Conservation (phyloP, 2,113 vertebrate species). For the Vanacampus margaritifer region DNA sequence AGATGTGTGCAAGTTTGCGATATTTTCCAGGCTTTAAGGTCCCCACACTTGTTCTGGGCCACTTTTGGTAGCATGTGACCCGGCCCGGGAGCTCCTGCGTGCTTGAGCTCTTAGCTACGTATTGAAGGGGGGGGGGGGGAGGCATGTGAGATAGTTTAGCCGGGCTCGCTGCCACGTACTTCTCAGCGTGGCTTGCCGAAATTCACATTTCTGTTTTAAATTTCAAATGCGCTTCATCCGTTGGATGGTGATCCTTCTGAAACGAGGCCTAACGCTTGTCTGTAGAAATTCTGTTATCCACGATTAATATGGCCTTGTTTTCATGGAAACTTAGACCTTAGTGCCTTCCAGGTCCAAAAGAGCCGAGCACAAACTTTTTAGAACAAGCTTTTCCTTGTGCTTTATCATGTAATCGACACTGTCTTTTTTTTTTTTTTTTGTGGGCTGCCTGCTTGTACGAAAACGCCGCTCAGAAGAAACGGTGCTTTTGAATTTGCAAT, state of each 20-base stretch:
- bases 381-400: slow-evolving; percentile 1
- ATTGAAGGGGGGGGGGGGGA: slow-evolving; percentile 61
- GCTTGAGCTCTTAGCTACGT: slow-evolving; percentile 30
- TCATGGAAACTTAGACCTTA: slow-evolving; percentile 15
- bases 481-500: neutral
- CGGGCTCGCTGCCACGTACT: slow-evolving; percentile 19
- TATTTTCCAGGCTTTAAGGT: slow-evolving; percentile 31
- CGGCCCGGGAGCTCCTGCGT: slow-evolving; percentile 20
- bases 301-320: slow-evolving; percentile 24
- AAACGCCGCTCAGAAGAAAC: slow-evolving; percentile 1
- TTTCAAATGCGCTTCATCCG: neutral
- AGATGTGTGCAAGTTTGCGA: slow-evolving; percentile 21
- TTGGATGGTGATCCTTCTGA: neutral
- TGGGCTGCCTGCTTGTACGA: neutral
- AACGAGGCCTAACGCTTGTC: neutral
- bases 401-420: neutral
- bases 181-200: neutral
- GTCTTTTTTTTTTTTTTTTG: slow-evolving; percentile 5
- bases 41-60: slow-evolving; percentile 21
- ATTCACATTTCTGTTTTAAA: too few relatives aligned
- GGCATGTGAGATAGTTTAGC: slow-evolving; percentile 74
- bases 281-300: neutral
- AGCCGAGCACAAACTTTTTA: neutral
- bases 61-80: slow-evolving; percentile 61
- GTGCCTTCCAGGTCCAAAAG: slow-evolving; percentile 13